Evolutionary conservation across 2,797 vertebrate species (phyloP).

Genomic region (Peromyscus nudipes): DNA sequence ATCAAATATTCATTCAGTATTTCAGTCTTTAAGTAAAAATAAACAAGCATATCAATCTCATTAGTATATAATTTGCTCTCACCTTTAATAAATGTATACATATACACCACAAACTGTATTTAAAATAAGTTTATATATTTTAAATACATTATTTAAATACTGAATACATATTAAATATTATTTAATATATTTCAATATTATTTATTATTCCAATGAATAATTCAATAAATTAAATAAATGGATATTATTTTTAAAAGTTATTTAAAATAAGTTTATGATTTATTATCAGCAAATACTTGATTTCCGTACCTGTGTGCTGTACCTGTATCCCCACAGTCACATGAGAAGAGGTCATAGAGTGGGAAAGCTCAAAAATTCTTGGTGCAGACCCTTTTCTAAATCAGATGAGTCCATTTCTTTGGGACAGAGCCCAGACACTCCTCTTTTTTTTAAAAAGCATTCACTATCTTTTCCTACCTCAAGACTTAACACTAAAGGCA

Average conservation of each 20-base stretch:
- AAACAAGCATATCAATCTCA: background rate
- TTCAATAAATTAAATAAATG: background rate
- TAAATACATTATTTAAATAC: background rate
- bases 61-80: background rate
- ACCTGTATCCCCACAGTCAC: background rate
- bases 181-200: background rate
- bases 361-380: background rate
- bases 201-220: background rate
- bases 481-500: background rate
- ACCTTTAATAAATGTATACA: background rate
- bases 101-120: background rate
- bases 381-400: background rate
- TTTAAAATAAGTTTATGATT: background rate
- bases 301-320: background rate
- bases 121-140: background rate
- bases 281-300: background rate
- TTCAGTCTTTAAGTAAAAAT: background rate
- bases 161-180: background rate
- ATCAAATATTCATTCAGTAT: background rate
- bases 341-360: background rate
- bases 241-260: background rate
- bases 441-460: conserved; percentile 33
- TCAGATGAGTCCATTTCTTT: background rate
- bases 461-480: conserved; percentile 5
- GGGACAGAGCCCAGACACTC: background rate